Evolutionary conservation across 2,797 vertebrate species (phyloP).

Genomic region (Decapterus maruadsi): DNA sequence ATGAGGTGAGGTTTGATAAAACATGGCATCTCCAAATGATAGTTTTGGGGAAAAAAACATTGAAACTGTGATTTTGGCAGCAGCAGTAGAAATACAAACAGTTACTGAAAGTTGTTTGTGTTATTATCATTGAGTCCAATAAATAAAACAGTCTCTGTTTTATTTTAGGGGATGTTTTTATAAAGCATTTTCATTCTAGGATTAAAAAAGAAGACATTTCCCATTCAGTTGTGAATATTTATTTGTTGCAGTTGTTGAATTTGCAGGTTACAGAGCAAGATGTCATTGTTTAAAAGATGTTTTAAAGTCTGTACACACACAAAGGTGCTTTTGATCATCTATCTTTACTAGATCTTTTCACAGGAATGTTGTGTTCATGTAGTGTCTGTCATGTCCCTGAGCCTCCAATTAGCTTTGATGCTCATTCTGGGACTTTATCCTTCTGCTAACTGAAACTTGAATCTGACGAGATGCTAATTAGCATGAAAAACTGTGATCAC

Average conservation of each 20-base stretch:
- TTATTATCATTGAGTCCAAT: too few species aligned
- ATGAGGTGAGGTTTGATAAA: background rate
- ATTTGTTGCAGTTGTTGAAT: conserved; percentile 38
- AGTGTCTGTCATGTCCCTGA: background rate
- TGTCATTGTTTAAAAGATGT: background rate
- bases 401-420: background rate
- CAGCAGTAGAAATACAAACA: background rate
- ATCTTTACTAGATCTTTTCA: background rate
- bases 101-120: too few species aligned
- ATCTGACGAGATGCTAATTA: background rate
- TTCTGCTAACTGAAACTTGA: background rate
- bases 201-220: background rate
- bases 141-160: background rate
- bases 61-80: background rate
- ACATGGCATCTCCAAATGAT: background rate
- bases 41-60: background rate
- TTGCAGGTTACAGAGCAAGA: conserved; percentile 32
- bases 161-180: background rate
- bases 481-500: conserved; percentile 9
- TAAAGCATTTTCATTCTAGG: background rate
- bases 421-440: too few species aligned
- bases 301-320: conserved; percentile 11
- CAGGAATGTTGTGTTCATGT: background rate
- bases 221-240: conserved; percentile 32
- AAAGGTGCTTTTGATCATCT: conserved; percentile 2